Evolutionary conservation across 2,797 vertebrate genomes (phyloP), one percentile per base, ranked within the genome.

Genomic region (Brotula barbata): DNA sequence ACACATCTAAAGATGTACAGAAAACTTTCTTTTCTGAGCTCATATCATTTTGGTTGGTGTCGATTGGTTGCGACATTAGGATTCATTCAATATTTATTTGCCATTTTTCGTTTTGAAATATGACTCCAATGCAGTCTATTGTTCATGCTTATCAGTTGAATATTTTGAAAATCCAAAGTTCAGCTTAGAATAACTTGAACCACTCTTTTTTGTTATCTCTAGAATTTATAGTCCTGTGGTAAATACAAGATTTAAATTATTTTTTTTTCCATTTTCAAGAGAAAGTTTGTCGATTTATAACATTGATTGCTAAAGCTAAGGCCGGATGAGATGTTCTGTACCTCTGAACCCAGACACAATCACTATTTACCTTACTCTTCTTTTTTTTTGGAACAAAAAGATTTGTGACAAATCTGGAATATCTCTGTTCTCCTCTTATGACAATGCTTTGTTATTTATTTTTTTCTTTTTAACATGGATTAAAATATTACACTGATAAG

Each of bases 111-210:
- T 69, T 83, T 85, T 75, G 76, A 68, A 84, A 76, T 84, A 69
- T 61, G 48, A 28, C 56, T 62, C 59, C 33, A 34, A 65, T 51
- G 50, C 47, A 71, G 53, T 49, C 22, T 3, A 17, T 33, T 21
- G 43, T 63, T 40, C 59, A 73, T 75, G 48, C 80, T 75, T 82
- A 77, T 85, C 78, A 83, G 81, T 72, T 61, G 65, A 68, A 82
- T 64, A 22, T 53, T 39, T 73, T 51, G 21, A 36, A 56, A 60
- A 58, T 49, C 33, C 42, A 31, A 64, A 17, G 13, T 23, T 49
- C 0, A 46, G 15, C 37, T 15, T 14, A 15, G 7, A 3, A 15
- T 39, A 39, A n/a, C 15, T 39, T 5, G 5, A 39, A 39, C 3
- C 2, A n/a, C 2, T 39, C 6, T 39, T 15, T 3, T 39, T 39